Base-by-base conservation (phyloP, 2,888 invertebrate genomes). In the Glyphotaelius pellucidus region DNA sequence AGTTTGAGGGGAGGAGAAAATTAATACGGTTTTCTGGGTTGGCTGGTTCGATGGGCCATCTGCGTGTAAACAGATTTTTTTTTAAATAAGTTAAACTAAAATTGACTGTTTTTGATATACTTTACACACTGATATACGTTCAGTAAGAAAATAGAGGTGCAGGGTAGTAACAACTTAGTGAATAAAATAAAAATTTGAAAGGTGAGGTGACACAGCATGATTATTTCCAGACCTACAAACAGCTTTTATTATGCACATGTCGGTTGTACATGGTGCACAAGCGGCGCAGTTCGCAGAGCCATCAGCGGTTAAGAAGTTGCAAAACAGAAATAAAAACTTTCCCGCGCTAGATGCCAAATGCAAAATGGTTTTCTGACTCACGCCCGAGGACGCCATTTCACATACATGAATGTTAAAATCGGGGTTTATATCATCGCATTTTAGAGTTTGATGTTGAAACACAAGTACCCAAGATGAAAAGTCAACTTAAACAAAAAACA, bases 241-340 rank as follows among this genome's bases (percentile, higher is more conserved):
- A 32, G 83, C 81, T 81, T 32, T 32, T 25, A 35, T 83, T 83
- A 12, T 11, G 14, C 35, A 35, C 83, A 83, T 19, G 25, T 32
- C 15, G 14, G 30, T 47, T 7, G 31, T n/a, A 11, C 67, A 25
- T 1, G 0, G 19, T n/a, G 67, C 67, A 67, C 67, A 67, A 67
- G 67, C 52, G 42, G 86, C 19, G 86, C 86, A 52, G 47, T 86
- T 47, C 47, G 25, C 42, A 86, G 47, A 47, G 42, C 86, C 47
- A 86, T 86, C 86, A 86, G 42, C 86, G 86, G 86, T 47, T 86
- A 52, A 42, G 86, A 47, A 86, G 83, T 86, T 86, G 42, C 86
- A 86, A 83, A 86, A 86, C 86, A 86, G 86, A 86, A 86, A 86
- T 86, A 86, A 86, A 86, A 86, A 86, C 86, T 86, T 35, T 42